These are phyloP conservation scores for Abrostola triplasia DNA, from an alignment of 2,888 invertebrate genomes.

Conservation along the genomic window DNA sequence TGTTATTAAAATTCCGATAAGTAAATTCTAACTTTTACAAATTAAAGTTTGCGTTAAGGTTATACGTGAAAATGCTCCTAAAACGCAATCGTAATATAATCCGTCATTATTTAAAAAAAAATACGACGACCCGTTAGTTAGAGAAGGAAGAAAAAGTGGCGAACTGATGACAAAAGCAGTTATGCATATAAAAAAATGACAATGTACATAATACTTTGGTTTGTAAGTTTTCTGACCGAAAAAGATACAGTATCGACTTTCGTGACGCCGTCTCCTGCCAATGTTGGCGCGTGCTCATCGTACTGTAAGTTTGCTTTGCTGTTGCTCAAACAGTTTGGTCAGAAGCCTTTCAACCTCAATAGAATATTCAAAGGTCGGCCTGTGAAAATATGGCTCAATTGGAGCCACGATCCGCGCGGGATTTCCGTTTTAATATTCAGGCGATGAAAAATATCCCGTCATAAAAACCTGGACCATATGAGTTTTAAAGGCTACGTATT, in stretches of 20 bases:
- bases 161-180: no score
- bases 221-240: slow-evolving; percentile 19
- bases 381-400: slow-evolving; percentile 84
- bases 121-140: no score
- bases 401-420: slow-evolving; percentile 74
- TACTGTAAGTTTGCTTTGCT: slow-evolving; percentile 62
- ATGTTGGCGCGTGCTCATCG: slow-evolving; percentile 55
- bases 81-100: no score
- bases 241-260: slow-evolving; percentile 49
- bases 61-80: no score
- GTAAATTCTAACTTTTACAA: no score
- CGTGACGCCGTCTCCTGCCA: slow-evolving; percentile 38
- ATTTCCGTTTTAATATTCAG: slow-evolving; percentile 83
- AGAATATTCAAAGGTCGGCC: slow-evolving; percentile 83
- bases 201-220: background rate
- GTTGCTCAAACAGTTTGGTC: slow-evolving; percentile 70
- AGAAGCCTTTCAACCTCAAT: slow-evolving; percentile 77
- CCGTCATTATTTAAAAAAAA: no score
- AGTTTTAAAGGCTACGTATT: slow-evolving; percentile 79
- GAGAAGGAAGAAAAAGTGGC: no score
- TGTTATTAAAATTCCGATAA: no score
- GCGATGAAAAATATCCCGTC: slow-evolving; percentile 83
- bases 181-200: no score
- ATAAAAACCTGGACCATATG: slow-evolving; percentile 83
- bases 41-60: no score